Percentiles rank a stretch among this genome's conserved stretches.
Conservation (phyloP, 2,797 vertebrate genomes). For the Coilia nasus region DNA sequence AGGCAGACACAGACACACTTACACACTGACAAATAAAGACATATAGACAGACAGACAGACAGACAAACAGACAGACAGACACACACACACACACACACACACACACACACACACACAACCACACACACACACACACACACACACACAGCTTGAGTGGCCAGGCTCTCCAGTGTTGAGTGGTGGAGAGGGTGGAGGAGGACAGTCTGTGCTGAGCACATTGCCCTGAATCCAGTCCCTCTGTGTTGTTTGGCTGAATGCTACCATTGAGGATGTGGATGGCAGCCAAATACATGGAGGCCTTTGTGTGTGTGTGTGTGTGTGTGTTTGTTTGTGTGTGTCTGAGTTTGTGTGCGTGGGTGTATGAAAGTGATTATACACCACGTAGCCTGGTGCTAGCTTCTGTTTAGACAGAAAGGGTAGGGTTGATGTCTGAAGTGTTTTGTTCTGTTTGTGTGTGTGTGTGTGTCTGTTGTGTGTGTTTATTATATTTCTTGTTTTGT, state of each 20-base stretch:
- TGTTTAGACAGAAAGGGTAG: not conserved
- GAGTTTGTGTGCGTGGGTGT: slow-evolving; percentile 7
- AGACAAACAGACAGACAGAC: too few species aligned
- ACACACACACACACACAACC: too few species aligned
- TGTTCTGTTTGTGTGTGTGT: not conserved
- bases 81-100: too few species aligned
- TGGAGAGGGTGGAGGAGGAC: not conserved
- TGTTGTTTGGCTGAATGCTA: slow-evolving; percentile 62
- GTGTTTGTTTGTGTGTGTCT: slow-evolving; percentile 38
- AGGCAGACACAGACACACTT: too few species aligned
- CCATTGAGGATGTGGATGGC: slow-evolving; percentile 60
- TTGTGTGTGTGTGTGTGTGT: slow-evolving; percentile 30
- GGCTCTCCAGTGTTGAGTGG: not conserved
- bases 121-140: too few species aligned
- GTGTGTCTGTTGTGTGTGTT: not conserved
- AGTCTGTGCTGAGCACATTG: not conserved
- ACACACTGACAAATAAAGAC: too few species aligned
- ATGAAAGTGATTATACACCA: not conserved
- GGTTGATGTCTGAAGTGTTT: not conserved
- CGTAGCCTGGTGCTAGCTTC: slow-evolving; percentile 4
- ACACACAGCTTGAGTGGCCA: slow-evolving; percentile 19
- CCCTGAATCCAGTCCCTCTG: slow-evolving; percentile 38
- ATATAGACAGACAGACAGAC: too few species aligned
- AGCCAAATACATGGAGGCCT: slow-evolving; percentile 50
- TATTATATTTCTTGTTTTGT: too few species aligned